phyloP scores from a whole-genome alignment of 2,113 vertebrate genomes.

The Neogobius melanostomus region DNA sequence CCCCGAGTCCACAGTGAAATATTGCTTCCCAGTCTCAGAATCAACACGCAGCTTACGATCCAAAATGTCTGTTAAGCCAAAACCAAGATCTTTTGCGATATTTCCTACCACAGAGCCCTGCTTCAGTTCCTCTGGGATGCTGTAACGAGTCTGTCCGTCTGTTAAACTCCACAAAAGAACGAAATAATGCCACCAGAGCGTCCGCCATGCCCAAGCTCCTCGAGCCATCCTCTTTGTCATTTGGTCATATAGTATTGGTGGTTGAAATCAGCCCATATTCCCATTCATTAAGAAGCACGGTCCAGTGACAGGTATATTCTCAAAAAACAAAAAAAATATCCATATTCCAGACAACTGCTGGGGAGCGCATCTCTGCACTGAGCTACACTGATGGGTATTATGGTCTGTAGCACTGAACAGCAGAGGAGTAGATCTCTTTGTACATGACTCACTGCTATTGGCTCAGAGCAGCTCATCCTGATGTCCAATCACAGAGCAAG shows the following conservation, averaged over 20 bases:
- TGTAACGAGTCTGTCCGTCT: conserved; percentile 75
- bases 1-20: conserved; percentile 76
- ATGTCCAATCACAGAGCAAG: conserved; percentile 43
- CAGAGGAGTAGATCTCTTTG: conserved; percentile 46
- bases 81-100: conserved; percentile 81
- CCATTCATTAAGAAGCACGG: not conserved
- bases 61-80: conserved; percentile 75
- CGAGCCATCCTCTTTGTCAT: conserved; percentile 67
- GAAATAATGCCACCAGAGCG: conserved; percentile 69
- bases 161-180: conserved; percentile 78
- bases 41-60: conserved; percentile 77
- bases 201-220: conserved; percentile 68
- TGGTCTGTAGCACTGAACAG: conserved; percentile 7
- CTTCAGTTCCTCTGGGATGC: conserved; percentile 80
- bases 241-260: conserved; percentile 3
- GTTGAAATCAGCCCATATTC: not conserved
- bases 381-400: conserved; percentile 5
- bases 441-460: conserved; percentile 30
- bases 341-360: not conserved
- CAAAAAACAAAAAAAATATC: not conserved
- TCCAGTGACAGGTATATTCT: not conserved
- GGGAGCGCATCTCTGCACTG: conserved; percentile 13
- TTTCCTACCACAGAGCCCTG: conserved; percentile 81
- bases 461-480: conserved; percentile 11
- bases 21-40: conserved; percentile 72